These are phyloP conservation scores for Zeugodacus cucurbitae DNA, from an alignment of 1,140 invertebrate genomes.

Conservation along the genomic window DNA sequence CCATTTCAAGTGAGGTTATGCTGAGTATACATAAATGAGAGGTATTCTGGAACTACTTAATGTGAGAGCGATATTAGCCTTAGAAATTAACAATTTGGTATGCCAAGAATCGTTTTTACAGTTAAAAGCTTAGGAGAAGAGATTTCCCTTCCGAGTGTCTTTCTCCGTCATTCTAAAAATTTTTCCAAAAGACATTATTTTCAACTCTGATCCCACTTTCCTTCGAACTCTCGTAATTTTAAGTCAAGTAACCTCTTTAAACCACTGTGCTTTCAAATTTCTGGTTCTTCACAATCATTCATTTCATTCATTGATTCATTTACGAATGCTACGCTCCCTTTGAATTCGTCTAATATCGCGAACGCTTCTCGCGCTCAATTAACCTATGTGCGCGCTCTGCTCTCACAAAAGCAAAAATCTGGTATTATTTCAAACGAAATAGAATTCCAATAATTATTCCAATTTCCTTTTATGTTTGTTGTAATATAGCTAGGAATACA, in stretches of 20 bases:
- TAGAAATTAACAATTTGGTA: too few relatives aligned
- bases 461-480: neutral
- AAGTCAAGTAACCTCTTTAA: neutral
- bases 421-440: neutral
- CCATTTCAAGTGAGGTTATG: too few relatives aligned
- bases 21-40: too few relatives aligned
- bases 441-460: constrained; percentile 33
- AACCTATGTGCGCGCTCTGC: neutral
- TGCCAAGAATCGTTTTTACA: too few relatives aligned
- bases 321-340: neutral
- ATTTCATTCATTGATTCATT: neutral
- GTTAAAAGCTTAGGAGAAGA: too few relatives aligned
- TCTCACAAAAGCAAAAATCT: neutral
- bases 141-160: too few relatives aligned
- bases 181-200: too few relatives aligned
- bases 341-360: neutral
- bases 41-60: too few relatives aligned
- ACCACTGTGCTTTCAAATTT: neutral
- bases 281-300: neutral
- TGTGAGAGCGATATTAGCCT: too few relatives aligned
- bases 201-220: too few relatives aligned
- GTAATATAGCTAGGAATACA: neutral
- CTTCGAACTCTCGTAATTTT: too few relatives aligned
- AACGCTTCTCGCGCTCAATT: neutral
- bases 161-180: too few relatives aligned